Conservation (phyloP, 1,140 invertebrate species). For the Papilio xuthus region DNA sequence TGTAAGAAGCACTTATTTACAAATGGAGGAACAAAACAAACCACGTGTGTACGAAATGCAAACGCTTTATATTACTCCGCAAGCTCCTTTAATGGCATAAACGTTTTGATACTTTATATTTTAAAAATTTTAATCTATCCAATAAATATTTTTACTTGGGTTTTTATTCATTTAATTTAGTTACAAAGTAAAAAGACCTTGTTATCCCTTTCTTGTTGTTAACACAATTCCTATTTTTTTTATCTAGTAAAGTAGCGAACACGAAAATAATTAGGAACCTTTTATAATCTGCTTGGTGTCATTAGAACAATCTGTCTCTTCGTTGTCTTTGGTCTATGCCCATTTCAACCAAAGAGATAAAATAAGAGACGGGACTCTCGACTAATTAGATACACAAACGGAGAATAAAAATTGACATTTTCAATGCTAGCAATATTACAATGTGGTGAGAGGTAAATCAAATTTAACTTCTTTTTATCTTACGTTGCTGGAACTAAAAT, state of each 20-base stretch:
- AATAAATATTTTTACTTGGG: constrained; percentile 2
- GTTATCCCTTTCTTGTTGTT: not conserved
- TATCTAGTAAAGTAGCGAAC: too few relatives aligned
- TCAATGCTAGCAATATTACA: too few relatives aligned
- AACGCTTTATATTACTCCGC: constrained; percentile 59
- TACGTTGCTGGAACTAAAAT: too few relatives aligned
- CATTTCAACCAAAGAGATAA: too few relatives aligned
- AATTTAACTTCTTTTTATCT: too few relatives aligned
- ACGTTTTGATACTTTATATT: constrained; percentile 13
- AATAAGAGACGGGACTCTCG: too few relatives aligned
- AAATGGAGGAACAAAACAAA: constrained; percentile 66
- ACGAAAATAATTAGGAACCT: too few relatives aligned
- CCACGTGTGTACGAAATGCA: constrained; percentile 64
- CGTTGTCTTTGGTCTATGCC: not conserved
- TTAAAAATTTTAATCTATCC: constrained; percentile 23
- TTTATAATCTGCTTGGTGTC: not conserved
- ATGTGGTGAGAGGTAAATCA: too few relatives aligned
- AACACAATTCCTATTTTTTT: not conserved
- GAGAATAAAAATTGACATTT: too few relatives aligned
- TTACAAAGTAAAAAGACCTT: not conserved
- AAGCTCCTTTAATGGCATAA: constrained; percentile 52
- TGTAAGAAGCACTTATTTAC: constrained; percentile 64
- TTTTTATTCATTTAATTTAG: too few relatives aligned
- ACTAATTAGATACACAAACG: too few relatives aligned
- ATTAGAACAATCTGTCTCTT: not conserved